Conservation (phyloP, 2,797 vertebrate species). For the Rhincodon typus region DNA sequence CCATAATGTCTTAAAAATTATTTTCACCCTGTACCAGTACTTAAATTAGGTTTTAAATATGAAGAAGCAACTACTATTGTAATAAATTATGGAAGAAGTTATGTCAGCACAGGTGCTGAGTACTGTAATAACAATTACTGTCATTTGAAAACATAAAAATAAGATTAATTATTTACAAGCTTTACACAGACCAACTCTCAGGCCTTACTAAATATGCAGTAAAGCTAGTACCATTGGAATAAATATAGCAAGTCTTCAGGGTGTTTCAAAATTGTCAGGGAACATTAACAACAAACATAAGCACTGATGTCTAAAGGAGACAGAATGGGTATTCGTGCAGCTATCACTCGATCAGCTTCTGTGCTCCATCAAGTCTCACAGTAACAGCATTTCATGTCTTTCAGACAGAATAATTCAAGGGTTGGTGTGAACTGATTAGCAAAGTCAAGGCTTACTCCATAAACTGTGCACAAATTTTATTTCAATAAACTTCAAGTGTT, state of each 20-base stretch:
- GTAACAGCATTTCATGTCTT: not conserved
- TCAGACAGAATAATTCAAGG: not conserved
- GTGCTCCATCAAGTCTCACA: not conserved
- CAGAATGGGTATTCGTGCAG: not conserved
- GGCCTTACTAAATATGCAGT: not conserved
- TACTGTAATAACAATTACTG: constrained; percentile 32
- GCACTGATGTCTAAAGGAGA: not conserved
- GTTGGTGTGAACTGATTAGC: not conserved
- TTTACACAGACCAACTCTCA: constrained; percentile 3
- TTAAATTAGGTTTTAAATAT: not conserved
- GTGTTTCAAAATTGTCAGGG: constrained; percentile 31
- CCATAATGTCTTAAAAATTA: not conserved
- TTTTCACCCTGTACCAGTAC: not conserved
- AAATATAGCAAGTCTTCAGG: constrained; percentile 27
- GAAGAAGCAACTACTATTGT: not conserved
- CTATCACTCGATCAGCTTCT: not conserved
- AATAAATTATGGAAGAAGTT: constrained; percentile 29
- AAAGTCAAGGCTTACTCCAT: not conserved
- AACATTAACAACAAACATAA: constrained; percentile 25
- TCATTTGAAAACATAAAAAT: constrained; percentile 32
- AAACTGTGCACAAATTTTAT: not conserved
- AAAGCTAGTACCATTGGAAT: constrained; percentile 25
- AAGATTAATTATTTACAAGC: constrained; percentile 36
- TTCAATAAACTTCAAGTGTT: not conserved
- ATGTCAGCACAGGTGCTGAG: constrained; percentile 25